Evolutionary conservation across 1,140 invertebrate genomes (phyloP).

Genomic region (Penaeus japonicus): DNA sequence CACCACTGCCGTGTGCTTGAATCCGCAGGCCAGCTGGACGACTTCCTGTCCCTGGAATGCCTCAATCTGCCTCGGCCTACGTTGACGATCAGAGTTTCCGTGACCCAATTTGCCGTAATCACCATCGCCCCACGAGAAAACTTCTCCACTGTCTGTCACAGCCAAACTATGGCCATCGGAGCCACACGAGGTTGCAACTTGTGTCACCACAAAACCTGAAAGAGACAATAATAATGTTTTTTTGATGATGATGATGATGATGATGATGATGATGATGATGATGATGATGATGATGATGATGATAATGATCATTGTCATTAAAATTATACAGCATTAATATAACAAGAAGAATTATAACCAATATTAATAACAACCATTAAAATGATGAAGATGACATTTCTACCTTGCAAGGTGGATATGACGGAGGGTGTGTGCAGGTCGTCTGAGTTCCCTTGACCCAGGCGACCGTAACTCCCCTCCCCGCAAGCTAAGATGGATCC

Average conservation of each 20-base stretch:
- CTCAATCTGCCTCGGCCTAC: conserved; percentile 74
- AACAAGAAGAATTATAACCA: background rate
- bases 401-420: conserved; percentile 74
- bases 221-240: background rate
- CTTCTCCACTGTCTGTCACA: conserved; percentile 71
- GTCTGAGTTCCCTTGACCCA: conserved; percentile 72
- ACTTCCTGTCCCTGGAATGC: conserved; percentile 73
- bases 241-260: too few relatives aligned
- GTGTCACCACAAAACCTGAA: conserved; percentile 72
- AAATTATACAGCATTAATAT: too few relatives aligned
- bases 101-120: conserved; percentile 75
- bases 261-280: too few relatives aligned
- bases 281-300: too few relatives aligned
- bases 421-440: conserved; percentile 71
- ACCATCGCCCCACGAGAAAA: conserved; percentile 72
- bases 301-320: too few relatives aligned
- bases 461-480: conserved; percentile 70
- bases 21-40: conserved; percentile 72
- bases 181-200: conserved; percentile 72
- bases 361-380: background rate
- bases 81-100: conserved; percentile 73
- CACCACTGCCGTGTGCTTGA: conserved; percentile 75
- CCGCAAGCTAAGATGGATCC: conserved; percentile 71
- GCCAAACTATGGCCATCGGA: conserved; percentile 73
- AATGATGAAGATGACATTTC: background rate